phyloP scores from a whole-genome alignment of 1,140 invertebrate species.

The Anastrepha ludens region DNA sequence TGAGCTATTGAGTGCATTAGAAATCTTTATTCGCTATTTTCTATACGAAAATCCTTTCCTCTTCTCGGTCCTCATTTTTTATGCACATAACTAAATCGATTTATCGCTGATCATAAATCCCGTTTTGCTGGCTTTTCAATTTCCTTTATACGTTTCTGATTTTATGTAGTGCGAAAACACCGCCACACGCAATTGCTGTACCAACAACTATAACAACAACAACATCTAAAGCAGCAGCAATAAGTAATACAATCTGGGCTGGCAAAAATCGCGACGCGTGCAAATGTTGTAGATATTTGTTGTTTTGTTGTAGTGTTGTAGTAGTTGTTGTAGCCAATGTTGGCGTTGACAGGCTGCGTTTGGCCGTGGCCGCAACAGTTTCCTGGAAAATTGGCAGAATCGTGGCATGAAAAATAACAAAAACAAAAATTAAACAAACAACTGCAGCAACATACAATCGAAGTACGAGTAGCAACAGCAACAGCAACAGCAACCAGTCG shows the following conservation, averaged over 20 bases:
- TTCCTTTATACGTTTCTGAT: slow-evolving; percentile 33
- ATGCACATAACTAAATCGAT: slow-evolving; percentile 44
- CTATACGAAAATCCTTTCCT: not conserved
- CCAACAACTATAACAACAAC: slow-evolving; percentile 6
- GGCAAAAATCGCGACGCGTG: slow-evolving; percentile 14
- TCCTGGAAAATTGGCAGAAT: slow-evolving; percentile 51
- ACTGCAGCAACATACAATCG: slow-evolving; percentile 1
- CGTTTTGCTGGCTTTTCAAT: slow-evolving; percentile 47
- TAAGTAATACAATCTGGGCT: slow-evolving; percentile 41
- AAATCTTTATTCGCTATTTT: not conserved
- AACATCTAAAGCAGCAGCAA: not conserved
- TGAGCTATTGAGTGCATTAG: not conserved
- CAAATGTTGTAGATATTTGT: slow-evolving; percentile 50
- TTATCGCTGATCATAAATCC: slow-evolving; percentile 48
- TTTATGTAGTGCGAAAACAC: slow-evolving; percentile 50
- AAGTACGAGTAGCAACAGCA: not conserved
- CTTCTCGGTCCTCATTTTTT: slow-evolving; percentile 27
- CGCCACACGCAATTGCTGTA: slow-evolving; percentile 37
- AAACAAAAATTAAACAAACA: not conserved
- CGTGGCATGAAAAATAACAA: slow-evolving; percentile 30
- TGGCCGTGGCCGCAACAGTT: slow-evolving; percentile 51
- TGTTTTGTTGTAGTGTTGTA: slow-evolving; percentile 4
- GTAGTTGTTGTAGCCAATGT: slow-evolving; percentile 18
- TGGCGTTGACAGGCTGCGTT: slow-evolving; percentile 34
- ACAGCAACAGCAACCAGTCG: not conserved